phyloP scores from a whole-genome alignment of 2,113 vertebrate genomes.

The Alligator mississippiensis region DNA sequence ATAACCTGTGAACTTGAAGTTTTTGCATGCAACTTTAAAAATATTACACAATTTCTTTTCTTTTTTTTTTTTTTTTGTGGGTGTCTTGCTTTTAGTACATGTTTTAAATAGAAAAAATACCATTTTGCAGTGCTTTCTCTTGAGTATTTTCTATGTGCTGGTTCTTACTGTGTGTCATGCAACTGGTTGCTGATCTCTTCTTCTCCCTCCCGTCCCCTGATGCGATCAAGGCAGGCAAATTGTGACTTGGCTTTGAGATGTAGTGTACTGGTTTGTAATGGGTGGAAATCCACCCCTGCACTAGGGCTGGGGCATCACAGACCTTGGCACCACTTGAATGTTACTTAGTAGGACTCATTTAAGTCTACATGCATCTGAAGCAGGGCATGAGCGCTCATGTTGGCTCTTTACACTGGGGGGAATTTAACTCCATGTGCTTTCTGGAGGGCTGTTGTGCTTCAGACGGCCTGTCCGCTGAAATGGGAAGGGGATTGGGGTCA shows the following conservation, averaged over 20 bases:
- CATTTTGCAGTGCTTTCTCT: background rate
- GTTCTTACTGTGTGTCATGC: background rate
- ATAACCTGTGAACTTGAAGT: fast-evolving
- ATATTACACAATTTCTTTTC: background rate
- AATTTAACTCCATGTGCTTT: background rate
- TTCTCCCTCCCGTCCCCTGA: background rate
- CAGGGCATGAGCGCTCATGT: background rate
- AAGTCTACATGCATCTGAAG: background rate
- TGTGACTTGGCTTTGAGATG: background rate
- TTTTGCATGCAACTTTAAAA: background rate
- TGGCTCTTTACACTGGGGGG: background rate
- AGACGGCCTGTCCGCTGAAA: background rate
- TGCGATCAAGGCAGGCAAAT: background rate
- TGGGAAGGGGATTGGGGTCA: background rate
- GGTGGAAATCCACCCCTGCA: background rate
- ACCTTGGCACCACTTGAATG: background rate
- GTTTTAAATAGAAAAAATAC: background rate
- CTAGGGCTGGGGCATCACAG: background rate
- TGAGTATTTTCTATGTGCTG: background rate
- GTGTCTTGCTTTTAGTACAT: background rate
- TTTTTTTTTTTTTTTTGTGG: background rate
- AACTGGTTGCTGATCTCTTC: background rate
- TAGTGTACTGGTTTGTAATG: background rate
- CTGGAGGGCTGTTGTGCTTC: background rate
- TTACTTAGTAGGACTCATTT: background rate